Evolutionary conservation across 2,888 invertebrate species (phyloP).

Genomic region (Keiferia lycopersicella): DNA sequence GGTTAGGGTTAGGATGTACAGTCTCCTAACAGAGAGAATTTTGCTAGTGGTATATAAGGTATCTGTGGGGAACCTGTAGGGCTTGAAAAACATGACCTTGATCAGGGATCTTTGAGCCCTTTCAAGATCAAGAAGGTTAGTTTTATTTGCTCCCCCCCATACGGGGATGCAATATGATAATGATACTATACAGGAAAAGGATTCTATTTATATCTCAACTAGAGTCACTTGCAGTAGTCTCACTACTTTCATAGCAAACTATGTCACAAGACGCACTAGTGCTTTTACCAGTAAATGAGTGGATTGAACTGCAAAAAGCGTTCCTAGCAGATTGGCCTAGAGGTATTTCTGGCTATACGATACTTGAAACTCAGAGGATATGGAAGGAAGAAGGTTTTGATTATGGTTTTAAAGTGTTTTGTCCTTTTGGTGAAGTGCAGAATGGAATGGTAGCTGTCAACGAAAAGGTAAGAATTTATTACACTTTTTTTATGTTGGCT

Average conservation of each 20-base stretch:
- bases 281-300: slow-evolving; percentile 42
- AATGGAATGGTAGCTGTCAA: slow-evolving; percentile 62
- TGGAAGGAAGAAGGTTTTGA: slow-evolving; percentile 49
- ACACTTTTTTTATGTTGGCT: no score
- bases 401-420: slow-evolving; percentile 59
- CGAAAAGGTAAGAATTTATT: slow-evolving; percentile 46
- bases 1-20: no score
- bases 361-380: slow-evolving; percentile 56
- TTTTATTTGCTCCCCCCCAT: no score
- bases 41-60: no score
- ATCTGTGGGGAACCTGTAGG: no score
- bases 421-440: slow-evolving; percentile 59
- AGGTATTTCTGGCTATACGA: slow-evolving; percentile 54
- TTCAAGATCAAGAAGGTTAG: no score
- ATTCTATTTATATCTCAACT: slow-evolving; percentile 13
- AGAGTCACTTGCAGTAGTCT: not conserved
- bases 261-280: slow-evolving; percentile 20
- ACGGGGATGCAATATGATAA: no score
- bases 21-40: no score
- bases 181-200: no score
- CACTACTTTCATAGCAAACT: slow-evolving; percentile 8
- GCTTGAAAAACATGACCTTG: no score
- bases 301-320: slow-evolving; percentile 45
- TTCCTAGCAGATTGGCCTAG: slow-evolving; percentile 52
- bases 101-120: no score